These are phyloP conservation scores for Strix uralensis DNA, from an alignment of 2,113 vertebrate species.

Conservation along the genomic window DNA sequence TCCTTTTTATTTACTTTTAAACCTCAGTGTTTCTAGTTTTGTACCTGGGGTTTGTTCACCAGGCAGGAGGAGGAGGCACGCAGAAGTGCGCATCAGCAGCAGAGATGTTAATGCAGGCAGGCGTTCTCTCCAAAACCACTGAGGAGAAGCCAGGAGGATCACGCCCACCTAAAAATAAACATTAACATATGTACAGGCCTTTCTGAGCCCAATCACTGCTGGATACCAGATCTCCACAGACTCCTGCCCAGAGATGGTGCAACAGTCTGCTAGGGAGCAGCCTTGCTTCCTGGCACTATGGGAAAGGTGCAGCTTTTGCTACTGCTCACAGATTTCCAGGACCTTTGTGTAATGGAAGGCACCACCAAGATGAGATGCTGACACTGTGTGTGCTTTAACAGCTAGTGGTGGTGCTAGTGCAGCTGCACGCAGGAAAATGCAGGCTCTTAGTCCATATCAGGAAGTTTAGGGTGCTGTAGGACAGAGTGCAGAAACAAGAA, in stretches of 20 bases:
- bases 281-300: background rate
- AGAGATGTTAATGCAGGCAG: background rate
- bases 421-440: background rate
- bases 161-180: conserved; percentile 17
- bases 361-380: background rate
- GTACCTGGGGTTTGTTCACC: background rate
- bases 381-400: background rate
- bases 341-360: background rate
- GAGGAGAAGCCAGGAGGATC: background rate
- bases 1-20: background rate
- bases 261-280: background rate
- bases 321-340: background rate
- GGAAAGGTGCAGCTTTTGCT: background rate
- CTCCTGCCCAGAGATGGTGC: background rate
- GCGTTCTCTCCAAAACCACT: background rate
- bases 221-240: background rate
- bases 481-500: background rate
- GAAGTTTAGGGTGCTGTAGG: background rate
- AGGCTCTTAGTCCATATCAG: background rate
- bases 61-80: background rate
- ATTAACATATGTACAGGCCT: background rate
- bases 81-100: background rate
- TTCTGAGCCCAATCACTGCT: conserved; percentile 4
- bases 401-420: background rate
- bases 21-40: background rate